phyloP scores from a whole-genome alignment of 35 echinoderm and acorn worm species.

The Heliocidaris tuberculata region DNA sequence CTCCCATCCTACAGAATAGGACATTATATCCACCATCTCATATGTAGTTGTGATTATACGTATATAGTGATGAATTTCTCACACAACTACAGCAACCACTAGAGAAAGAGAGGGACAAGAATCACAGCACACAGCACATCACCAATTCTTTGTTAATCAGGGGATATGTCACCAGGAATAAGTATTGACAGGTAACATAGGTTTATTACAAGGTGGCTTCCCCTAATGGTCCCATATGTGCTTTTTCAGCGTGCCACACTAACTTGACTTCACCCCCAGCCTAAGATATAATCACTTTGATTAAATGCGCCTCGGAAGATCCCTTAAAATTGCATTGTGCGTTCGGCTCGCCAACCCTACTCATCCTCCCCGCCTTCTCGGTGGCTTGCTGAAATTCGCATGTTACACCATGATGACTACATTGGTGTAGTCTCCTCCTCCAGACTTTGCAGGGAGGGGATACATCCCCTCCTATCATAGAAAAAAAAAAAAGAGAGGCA shows the following conservation, averaged over 20 bases:
- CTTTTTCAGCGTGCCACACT: conserved; percentile 29
- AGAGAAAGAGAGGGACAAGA: background rate
- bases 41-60: background rate
- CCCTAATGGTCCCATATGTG: conserved; percentile 35
- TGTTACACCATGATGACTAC: background rate
- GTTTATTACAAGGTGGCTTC: background rate
- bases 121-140: too few relatives aligned
- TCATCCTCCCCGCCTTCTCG: background rate
- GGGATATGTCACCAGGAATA: background rate
- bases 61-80: background rate
- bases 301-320: conserved; percentile 28
- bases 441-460: background rate
- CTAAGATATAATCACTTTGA: conserved; percentile 40
- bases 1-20: too few relatives aligned
- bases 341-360: background rate
- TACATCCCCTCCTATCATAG: too few relatives aligned
- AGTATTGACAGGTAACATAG: background rate
- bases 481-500: too few relatives aligned
- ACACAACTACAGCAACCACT: background rate
- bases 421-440: background rate
- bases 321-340: conserved; percentile 19
- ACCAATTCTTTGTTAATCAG: background rate
- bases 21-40: background rate
- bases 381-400: background rate
- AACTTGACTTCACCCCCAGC: background rate